These are phyloP conservation scores for Xyliphius kryptos DNA, from an alignment of 2,113 vertebrate genomes.

Conservation along the genomic window DNA sequence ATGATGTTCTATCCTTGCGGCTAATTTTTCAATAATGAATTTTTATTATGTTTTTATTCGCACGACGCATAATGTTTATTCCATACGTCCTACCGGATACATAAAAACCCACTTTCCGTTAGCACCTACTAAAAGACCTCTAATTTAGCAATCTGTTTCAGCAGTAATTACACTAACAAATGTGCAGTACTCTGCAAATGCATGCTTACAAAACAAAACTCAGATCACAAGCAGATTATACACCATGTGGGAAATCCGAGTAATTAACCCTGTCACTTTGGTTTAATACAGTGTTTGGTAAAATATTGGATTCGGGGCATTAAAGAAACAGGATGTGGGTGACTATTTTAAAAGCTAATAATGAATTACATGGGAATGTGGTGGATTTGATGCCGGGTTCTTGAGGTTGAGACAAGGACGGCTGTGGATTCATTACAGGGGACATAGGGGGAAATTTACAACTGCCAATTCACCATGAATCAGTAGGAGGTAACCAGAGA, in stretches of 20 bases:
- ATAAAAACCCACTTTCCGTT: too few relatives aligned
- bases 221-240: not conserved
- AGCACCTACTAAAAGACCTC: too few relatives aligned
- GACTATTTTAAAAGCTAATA: slow-evolving; percentile 4
- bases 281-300: slow-evolving; percentile 21
- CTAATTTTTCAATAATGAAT: not conserved
- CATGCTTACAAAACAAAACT: slow-evolving; percentile 30
- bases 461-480: too few relatives aligned
- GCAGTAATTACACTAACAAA: slow-evolving; percentile 32
- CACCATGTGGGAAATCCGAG: slow-evolving; percentile 24
- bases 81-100: too few relatives aligned
- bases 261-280: slow-evolving; percentile 37
- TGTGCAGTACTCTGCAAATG: slow-evolving; percentile 11
- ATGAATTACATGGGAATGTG: not conserved
- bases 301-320: slow-evolving; percentile 1
- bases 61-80: too few relatives aligned
- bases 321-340: not conserved
- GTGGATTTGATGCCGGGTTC: too few relatives aligned
- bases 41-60: too few relatives aligned
- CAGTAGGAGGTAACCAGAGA: too few relatives aligned
- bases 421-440: too few relatives aligned
- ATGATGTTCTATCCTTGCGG: not conserved
- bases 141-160: slow-evolving; percentile 35
- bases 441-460: too few relatives aligned
- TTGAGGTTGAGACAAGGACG: too few relatives aligned